These are phyloP conservation scores for Cyprinodon variegatus DNA, from an alignment of 2,113 vertebrate species.

Conservation along the genomic window DNA sequence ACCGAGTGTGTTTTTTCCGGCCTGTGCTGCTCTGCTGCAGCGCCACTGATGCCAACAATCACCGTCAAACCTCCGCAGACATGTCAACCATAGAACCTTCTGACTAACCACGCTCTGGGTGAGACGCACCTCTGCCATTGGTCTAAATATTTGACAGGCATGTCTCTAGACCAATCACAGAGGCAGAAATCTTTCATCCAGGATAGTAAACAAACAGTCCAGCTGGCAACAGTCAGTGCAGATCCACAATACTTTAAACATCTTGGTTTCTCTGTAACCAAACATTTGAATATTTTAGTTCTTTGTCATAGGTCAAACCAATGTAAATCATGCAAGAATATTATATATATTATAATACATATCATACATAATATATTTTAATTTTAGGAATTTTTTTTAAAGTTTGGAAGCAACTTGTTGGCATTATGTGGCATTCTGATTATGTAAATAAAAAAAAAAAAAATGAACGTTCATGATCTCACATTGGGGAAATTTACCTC, in stretches of 20 bases:
- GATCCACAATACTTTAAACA: not conserved
- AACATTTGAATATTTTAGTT: not conserved
- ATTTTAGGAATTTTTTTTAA: no score
- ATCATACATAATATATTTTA: no score
- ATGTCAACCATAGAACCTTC: conserved; percentile 32
- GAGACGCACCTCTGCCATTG: conserved; percentile 35
- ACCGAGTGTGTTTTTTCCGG: not conserved
- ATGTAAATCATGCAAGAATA: no score
- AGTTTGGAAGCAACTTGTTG: no score
- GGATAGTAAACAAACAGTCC: conserved; percentile 67
- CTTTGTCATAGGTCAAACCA: no score
- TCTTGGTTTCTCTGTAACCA: conserved; percentile 25
- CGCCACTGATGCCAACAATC: not conserved
- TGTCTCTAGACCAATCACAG: conserved; percentile 29
- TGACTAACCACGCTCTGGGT: not conserved
- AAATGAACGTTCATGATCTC: no score
- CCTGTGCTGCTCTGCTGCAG: not conserved
- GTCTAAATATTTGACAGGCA: not conserved
- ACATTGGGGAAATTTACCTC: no score
- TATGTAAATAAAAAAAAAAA: no score
- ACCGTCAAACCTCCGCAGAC: conserved; percentile 14
- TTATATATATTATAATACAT: no score
- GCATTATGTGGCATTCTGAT: no score
- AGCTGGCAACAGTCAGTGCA: not conserved
- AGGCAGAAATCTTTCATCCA: not conserved